phyloP scores from a whole-genome alignment of 2,113 vertebrate species.

The Ceyx margarethae region DNA sequence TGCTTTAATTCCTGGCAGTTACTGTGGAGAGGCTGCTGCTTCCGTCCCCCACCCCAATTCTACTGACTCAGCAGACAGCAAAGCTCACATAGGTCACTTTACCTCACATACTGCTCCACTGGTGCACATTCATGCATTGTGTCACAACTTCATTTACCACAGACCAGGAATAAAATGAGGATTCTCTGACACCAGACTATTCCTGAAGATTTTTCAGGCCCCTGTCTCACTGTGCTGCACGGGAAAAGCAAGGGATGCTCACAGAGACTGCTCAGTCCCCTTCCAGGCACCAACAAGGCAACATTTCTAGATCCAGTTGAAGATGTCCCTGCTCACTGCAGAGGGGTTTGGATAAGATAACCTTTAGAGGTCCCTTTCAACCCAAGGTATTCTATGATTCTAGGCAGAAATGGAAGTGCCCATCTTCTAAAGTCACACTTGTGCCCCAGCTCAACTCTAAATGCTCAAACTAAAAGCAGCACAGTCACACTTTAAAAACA shows the following conservation, averaged over 20 bases:
- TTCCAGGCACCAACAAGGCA: neutral
- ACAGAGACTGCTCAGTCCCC: neutral
- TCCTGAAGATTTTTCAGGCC: neutral
- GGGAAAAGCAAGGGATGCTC: neutral
- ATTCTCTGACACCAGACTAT: neutral
- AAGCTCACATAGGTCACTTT: neutral
- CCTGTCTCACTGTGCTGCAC: accelerated
- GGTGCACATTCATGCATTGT: accelerated
- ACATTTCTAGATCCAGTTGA: neutral
- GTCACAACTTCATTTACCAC: neutral
- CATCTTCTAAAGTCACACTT: neutral
- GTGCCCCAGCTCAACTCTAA: neutral
- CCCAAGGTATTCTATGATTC: too few relatives aligned
- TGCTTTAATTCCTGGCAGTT: neutral
- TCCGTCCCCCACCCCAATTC: neutral
- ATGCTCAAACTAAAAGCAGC: slow-evolving; percentile 15
- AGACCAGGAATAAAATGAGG: neutral
- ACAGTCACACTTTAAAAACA: neutral
- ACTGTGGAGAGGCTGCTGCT: neutral
- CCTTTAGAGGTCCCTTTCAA: too few relatives aligned
- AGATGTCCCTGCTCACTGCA: too few relatives aligned
- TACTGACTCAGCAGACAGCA: neutral
- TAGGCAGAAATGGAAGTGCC: neutral
- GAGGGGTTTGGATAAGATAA: too few relatives aligned
- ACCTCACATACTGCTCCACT: neutral